Percentiles rank a stretch among this genome's conserved stretches.
Conservation (phyloP, 2,888 invertebrate genomes). For the Hydrotaea diabolus region DNA sequence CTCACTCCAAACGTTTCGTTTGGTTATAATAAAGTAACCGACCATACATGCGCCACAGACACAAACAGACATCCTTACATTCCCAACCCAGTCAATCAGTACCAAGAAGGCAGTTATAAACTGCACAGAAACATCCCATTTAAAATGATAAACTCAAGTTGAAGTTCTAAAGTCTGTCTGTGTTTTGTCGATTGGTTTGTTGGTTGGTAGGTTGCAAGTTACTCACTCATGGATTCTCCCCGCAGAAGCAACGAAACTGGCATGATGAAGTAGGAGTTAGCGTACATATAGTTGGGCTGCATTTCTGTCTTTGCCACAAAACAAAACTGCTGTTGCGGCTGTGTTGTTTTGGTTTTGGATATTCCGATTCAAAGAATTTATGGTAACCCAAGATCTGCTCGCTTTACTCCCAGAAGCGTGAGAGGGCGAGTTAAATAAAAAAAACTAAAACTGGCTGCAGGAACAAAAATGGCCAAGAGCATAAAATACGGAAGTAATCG, state of each 20-base stretch:
- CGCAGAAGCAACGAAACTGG: neutral
- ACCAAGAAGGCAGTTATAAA: conserved; percentile 53
- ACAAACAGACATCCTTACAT: conserved; percentile 8
- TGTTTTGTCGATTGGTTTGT: too few relatives aligned
- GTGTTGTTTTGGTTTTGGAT: conserved; percentile 14
- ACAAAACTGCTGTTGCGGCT: neutral
- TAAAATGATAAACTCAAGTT: conserved; percentile 43
- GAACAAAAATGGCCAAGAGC: conserved; percentile 55
- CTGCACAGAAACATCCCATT: conserved; percentile 48
- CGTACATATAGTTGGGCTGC: neutral
- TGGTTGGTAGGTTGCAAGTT: neutral
- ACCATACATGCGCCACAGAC: conserved; percentile 50
- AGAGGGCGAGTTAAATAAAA: neutral
- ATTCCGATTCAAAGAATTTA: conserved; percentile 6
- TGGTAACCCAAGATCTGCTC: conserved; percentile 4
- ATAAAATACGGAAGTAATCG: conserved; percentile 68
- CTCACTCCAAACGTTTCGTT: neutral
- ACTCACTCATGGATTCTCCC: neutral
- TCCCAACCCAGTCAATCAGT: conserved; percentile 48
- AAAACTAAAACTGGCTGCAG: neutral
- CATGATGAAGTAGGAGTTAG: conserved; percentile 20
- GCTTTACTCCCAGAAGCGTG: too few relatives aligned
- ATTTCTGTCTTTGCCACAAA: neutral
- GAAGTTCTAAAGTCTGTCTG: conserved; percentile 19
- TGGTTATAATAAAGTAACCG: conserved; percentile 22